These are phyloP conservation scores for Erinaceus europaeus DNA, from an alignment of 2,113 vertebrate genomes.

Conservation along the genomic window DNA sequence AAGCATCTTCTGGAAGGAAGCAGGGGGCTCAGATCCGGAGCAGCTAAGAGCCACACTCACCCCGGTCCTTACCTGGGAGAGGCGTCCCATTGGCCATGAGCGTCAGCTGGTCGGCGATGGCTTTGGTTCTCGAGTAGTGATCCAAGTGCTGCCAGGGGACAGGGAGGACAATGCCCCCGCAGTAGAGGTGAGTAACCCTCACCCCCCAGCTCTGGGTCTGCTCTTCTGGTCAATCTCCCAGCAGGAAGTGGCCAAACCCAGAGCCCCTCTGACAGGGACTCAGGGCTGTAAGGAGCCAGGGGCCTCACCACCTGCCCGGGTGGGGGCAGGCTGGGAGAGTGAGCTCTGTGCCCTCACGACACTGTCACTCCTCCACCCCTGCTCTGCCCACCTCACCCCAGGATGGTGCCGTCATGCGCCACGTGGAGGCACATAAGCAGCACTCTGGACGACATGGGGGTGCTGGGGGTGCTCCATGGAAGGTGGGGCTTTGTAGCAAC, in stretches of 20 bases:
- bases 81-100: conserved; percentile 87
- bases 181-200: too few relatives aligned
- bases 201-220: too few relatives aligned
- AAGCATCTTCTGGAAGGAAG: not conserved
- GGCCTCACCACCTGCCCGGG: too few relatives aligned
- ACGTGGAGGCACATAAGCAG: too few relatives aligned
- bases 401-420: accelerated
- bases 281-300: not conserved
- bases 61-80: conserved; percentile 83
- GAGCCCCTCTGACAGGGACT: too few relatives aligned
- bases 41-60: not conserved
- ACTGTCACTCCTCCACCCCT: not conserved
- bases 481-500: too few relatives aligned
- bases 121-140: conserved; percentile 96
- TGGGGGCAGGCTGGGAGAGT: too few relatives aligned
- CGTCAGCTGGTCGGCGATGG: conserved; percentile 92
- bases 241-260: too few relatives aligned
- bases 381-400: not conserved
- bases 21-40: too few relatives aligned
- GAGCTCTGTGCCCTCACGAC: not conserved
- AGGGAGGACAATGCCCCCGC: not conserved
- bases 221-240: too few relatives aligned
- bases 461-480: too few relatives aligned
- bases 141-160: conserved; percentile 86
- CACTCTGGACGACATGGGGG: too few relatives aligned